Percentiles rank a stretch among this genome's conserved stretches.
Evolutionary conservation across 2,888 invertebrate genomes (phyloP).

Genomic region (Eutolmus rufibarbis): DNA sequence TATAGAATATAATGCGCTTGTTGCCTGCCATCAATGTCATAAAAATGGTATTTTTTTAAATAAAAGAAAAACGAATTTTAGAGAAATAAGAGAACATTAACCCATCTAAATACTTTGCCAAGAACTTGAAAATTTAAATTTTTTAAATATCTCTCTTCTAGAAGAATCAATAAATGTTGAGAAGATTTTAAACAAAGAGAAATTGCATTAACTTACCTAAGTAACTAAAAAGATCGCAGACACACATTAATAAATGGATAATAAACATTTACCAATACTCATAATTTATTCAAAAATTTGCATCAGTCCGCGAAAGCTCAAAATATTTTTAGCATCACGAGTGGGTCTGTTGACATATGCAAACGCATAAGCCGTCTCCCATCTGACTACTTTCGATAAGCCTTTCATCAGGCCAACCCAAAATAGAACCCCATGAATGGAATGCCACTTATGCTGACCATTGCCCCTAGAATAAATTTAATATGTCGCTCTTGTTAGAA

Average conservation of each 20-base stretch:
- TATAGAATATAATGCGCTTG: not conserved
- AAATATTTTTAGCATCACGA: conserved; percentile 3
- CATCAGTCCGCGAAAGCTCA: not conserved
- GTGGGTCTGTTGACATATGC: conserved; percentile 5
- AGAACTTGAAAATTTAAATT: not conserved
- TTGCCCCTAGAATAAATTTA: conserved; percentile 15
- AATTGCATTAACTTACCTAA: not conserved
- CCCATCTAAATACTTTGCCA: not conserved
- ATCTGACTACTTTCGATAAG: not conserved
- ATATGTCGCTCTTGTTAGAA: conserved; percentile 15
- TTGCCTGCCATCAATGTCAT: not conserved
- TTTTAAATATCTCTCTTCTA: not conserved
- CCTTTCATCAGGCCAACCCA: conserved; percentile 1
- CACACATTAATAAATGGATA: not conserved
- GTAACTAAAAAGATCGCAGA: not conserved
- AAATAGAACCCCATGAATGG: conserved; percentile 17
- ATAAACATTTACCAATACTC: not conserved
- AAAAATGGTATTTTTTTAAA: not conserved
- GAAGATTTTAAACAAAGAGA: not conserved
- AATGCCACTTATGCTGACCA: conserved; percentile 16
- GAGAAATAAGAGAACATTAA: not conserved
- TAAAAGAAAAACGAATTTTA: not conserved
- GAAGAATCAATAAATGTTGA: not conserved
- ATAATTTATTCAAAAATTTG: not conserved
- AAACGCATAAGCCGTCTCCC: not conserved